Evolutionary conservation across 2,113 vertebrate genomes (phyloP).

Genomic region (Thryonomys swinderianus): DNA sequence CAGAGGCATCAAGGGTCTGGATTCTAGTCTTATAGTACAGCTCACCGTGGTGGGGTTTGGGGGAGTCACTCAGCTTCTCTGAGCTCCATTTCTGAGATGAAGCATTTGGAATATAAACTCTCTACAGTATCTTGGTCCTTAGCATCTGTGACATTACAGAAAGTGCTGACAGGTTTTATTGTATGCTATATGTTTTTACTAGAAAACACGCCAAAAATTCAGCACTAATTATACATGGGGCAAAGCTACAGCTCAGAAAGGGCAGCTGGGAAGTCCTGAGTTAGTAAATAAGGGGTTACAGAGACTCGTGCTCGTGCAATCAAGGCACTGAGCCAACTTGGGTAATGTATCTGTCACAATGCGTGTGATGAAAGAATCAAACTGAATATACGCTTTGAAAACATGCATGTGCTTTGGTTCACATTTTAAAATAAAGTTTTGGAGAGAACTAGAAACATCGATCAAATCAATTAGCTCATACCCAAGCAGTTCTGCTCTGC

Average conservation of each 20-base stretch:
- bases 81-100: background rate
- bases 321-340: background rate
- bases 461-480: constrained; percentile 74
- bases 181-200: constrained; percentile 42
- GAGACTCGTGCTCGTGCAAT: background rate
- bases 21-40: background rate
- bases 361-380: constrained; percentile 5
- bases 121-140: background rate
- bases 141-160: background rate
- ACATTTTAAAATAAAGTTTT: constrained; percentile 70
- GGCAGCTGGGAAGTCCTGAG: constrained; percentile 64
- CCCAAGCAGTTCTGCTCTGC: constrained; percentile 70
- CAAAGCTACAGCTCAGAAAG: constrained; percentile 71
- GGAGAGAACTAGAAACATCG: constrained; percentile 64
- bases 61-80: background rate
- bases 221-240: constrained; percentile 68
- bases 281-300: constrained; percentile 57
- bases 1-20: background rate
- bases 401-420: background rate
- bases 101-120: constrained; percentile 13
- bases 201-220: constrained; percentile 64
- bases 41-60: background rate
- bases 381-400: constrained; percentile 37
- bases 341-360: constrained; percentile 36
- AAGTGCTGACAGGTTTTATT: constrained; percentile 45